Percentiles rank a stretch among this genome's conserved stretches.
Evolutionary conservation across 2,888 invertebrate species (phyloP).

Genomic region (Aspidiotus rigidus): DNA sequence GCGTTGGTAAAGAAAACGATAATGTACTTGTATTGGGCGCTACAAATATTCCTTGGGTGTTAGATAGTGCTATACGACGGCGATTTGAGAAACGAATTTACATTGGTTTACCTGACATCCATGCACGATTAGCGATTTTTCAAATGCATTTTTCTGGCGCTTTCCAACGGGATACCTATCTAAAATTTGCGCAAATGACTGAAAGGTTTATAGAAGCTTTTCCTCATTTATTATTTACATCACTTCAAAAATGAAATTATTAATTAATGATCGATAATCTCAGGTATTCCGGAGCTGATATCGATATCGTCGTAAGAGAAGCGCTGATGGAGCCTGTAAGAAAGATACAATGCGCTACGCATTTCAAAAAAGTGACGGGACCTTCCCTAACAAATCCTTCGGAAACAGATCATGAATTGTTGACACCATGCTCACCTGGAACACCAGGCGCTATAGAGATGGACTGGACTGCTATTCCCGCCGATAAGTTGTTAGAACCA

Average conservation of each 20-base stretch:
- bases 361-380: constrained; percentile 73
- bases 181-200: constrained; percentile 71
- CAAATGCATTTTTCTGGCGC: constrained; percentile 90
- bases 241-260: neutral
- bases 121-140: constrained; percentile 87
- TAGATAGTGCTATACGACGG: constrained; percentile 92
- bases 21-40: constrained; percentile 90
- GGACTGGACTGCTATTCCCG: constrained; percentile 93
- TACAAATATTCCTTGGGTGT: constrained; percentile 95
- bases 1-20: constrained; percentile 90
- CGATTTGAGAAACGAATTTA: constrained; percentile 98
- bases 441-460: constrained; percentile 87
- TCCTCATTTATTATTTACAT: neutral
- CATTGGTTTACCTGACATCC: constrained; percentile 91
- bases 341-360: constrained; percentile 96
- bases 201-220: constrained; percentile 55
- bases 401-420: constrained; percentile 72
- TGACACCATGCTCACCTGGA: constrained; percentile 94
- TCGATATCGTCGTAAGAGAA: constrained; percentile 91
- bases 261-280: constrained; percentile 20
- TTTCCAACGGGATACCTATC: constrained; percentile 73
- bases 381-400: constrained; percentile 75
- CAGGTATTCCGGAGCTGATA: constrained; percentile 95
- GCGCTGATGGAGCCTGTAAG: constrained; percentile 98
- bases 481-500: constrained; percentile 91